A percentile compares a stretch with the other conserved stretches of the same genome.
Conservation (phyloP, 2,797 vertebrate genomes). For the Brachymystax lenok region DNA sequence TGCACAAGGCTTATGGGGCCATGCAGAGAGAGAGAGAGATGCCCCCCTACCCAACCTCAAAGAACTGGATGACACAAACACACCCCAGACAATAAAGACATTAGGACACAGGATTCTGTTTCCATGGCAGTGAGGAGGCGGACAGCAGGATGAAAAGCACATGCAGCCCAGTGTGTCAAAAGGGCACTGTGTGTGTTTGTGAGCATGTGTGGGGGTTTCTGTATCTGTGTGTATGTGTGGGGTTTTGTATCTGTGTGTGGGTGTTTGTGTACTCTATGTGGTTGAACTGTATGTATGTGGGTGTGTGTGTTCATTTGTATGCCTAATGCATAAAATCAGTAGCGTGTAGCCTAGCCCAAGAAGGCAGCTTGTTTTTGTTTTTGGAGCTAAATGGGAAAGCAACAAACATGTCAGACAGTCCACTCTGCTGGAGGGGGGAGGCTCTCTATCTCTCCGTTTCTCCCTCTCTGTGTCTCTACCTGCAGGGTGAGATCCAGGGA, state of each 20-base stretch:
- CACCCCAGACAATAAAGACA: conserved; percentile 58
- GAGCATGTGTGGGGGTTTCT: conserved; percentile 19
- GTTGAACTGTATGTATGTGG: conserved; percentile 11
- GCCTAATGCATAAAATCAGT: conserved; percentile 31
- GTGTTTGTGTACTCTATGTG: not conserved
- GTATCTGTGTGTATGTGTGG: conserved; percentile 11
- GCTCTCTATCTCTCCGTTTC: conserved; percentile 20
- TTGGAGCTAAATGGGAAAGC: conserved; percentile 38
- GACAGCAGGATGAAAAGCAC: conserved; percentile 67
- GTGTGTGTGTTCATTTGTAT: not conserved
- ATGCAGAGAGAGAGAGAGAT: conserved; percentile 28
- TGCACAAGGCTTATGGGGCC: conserved; percentile 54
- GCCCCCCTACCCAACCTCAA: conserved; percentile 44
- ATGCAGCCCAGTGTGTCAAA: conserved; percentile 42
- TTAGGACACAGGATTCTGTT: conserved; percentile 69
- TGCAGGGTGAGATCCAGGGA: conserved; percentile 20
- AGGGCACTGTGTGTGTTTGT: conserved; percentile 38
- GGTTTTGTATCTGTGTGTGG: conserved; percentile 7
- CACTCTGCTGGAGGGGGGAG: conserved; percentile 40
- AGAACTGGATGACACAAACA: conserved; percentile 57
- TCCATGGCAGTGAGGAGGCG: conserved; percentile 75
- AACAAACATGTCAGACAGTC: conserved; percentile 47
- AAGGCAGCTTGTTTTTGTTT: conserved; percentile 51
- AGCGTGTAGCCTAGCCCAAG: conserved; percentile 45
- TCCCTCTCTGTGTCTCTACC: conserved; percentile 50